Evolutionary conservation across 2,113 vertebrate species (phyloP).

Genomic region (Phyllostomus discolor): DNA sequence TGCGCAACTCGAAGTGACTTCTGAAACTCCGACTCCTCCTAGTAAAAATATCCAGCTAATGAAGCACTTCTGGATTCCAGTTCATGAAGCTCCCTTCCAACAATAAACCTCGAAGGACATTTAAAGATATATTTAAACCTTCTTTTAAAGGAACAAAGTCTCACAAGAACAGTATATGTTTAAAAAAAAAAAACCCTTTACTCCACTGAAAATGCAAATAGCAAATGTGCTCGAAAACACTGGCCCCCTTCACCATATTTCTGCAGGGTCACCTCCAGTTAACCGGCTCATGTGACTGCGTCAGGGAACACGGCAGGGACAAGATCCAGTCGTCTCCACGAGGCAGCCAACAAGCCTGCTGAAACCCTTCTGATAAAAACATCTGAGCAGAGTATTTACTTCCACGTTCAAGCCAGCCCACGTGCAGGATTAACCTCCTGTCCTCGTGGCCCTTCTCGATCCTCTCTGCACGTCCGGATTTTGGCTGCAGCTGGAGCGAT

Average conservation of each 20-base stretch:
- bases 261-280: neutral
- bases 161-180: neutral
- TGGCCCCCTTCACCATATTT: rapidly evolving
- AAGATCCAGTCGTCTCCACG: rapidly evolving
- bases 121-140: neutral
- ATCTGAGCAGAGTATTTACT: neutral
- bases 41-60: neutral
- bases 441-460: too few relatives aligned
- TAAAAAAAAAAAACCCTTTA: neutral
- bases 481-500: neutral
- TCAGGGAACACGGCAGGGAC: too few relatives aligned
- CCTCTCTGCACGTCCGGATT: neutral
- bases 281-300: neutral
- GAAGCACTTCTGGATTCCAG: neutral
- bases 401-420: neutral
- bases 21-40: neutral
- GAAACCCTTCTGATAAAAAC: neutral
- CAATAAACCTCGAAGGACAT: rapidly evolving
- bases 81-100: rapidly evolving
- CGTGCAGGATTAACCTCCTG: neutral
- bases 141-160: neutral
- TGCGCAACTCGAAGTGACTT: too few relatives aligned
- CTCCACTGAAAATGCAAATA: neutral
- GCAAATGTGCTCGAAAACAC: neutral
- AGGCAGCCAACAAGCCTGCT: neutral